Evolutionary conservation across 2,888 invertebrate species (phyloP).

Genomic region (Lasioglossum oenotherae): DNA sequence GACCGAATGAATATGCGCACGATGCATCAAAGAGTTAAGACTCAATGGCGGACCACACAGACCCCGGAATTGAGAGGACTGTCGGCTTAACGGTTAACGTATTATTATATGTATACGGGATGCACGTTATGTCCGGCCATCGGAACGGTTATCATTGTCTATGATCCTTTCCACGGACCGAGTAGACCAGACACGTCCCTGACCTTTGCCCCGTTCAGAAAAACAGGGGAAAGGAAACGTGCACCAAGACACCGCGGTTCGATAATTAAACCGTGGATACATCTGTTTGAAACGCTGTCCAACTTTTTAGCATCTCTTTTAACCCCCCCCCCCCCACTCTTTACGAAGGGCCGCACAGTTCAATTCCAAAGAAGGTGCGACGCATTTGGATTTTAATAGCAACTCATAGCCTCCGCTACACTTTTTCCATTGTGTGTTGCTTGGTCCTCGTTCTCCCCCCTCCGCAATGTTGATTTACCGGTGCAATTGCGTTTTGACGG

Average conservation of each 20-base stretch:
- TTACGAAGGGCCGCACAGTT: background rate
- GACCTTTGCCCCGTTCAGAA: constrained; percentile 41
- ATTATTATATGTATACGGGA: constrained; percentile 66
- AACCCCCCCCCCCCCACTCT: no score
- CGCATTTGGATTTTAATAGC: constrained; percentile 13
- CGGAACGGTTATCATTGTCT: constrained; percentile 68
- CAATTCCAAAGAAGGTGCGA: background rate
- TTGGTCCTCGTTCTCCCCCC: background rate
- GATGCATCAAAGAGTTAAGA: constrained; percentile 79
- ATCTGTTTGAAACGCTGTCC: background rate
- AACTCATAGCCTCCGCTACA: background rate
- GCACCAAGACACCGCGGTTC: constrained; percentile 15
- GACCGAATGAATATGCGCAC: constrained; percentile 75
- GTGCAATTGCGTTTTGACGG: background rate
- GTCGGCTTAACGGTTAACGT: constrained; percentile 77
- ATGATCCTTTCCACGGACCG: constrained; percentile 38
- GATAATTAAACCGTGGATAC: constrained; percentile 56
- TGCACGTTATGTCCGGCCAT: constrained; percentile 64
- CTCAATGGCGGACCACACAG: constrained; percentile 78
- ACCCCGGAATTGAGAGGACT: constrained; percentile 75
- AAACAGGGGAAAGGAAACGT: background rate
- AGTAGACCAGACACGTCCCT: constrained; percentile 31
- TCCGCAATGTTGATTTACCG: background rate
- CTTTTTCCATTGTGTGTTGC: background rate
- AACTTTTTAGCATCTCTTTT: background rate